These are phyloP conservation scores for Rotaria sp. DNA, from an alignment of 2,888 invertebrate species.

Conservation along the genomic window DNA sequence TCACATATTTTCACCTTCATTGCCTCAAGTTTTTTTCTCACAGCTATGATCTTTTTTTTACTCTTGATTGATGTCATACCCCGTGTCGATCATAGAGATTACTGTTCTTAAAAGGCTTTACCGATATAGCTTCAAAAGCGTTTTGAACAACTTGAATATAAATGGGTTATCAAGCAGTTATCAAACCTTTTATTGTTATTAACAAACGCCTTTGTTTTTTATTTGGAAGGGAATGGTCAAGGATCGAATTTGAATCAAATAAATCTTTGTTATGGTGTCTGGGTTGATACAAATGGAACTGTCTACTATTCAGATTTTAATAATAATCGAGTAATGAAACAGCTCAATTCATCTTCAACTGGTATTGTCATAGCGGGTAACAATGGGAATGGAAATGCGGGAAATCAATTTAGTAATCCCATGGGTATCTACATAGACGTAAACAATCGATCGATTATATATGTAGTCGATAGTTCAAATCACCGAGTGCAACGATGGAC, in stretches of 20 bases:
- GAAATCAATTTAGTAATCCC: neutral
- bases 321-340: neutral
- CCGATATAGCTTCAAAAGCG: too few species aligned
- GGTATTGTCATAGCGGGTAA: neutral
- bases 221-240: neutral
- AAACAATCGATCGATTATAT: neutral
- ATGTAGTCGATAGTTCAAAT: neutral
- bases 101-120: too few species aligned
- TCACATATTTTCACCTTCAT: too few species aligned
- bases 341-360: neutral
- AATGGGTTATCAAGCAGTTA: too few species aligned
- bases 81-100: too few species aligned
- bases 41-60: too few species aligned
- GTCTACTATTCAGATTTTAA: neutral
- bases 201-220: neutral
- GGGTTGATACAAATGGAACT: neutral
- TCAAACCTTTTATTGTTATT: too few species aligned
- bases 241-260: neutral
- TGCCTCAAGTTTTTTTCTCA: too few species aligned
- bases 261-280: neutral
- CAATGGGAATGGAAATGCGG: neutral
- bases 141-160: too few species aligned
- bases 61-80: too few species aligned
- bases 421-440: neutral
- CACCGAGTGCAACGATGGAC: neutral